A percentile compares a stretch with the other conserved stretches of the same genome.
Evolutionary conservation across 2,888 invertebrate species (phyloP).

Genomic region (Nymphalis c-album): DNA sequence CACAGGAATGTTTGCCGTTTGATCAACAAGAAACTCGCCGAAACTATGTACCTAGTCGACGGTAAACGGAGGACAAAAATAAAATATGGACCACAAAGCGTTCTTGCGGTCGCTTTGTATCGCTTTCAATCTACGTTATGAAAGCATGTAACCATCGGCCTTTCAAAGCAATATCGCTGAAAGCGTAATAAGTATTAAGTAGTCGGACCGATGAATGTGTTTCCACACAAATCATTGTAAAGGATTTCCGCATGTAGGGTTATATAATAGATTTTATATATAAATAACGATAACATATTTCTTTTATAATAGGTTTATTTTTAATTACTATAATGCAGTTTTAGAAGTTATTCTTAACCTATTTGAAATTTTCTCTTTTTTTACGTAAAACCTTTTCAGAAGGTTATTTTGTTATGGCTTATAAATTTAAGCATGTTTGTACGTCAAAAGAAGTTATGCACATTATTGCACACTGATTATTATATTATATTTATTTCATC

Average conservation of each 20-base stretch:
- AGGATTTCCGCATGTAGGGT: neutral
- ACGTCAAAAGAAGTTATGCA: no score
- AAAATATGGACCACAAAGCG: constrained; percentile 74
- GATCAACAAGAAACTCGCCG: constrained; percentile 50
- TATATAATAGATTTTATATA: neutral
- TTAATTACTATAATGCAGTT: neutral
- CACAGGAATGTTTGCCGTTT: constrained; percentile 41
- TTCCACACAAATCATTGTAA: constrained; percentile 25
- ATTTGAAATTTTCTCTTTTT: no score
- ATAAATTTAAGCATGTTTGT: no score
- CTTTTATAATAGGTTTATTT: neutral
- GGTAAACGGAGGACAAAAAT: constrained; percentile 56
- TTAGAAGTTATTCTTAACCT: no score
- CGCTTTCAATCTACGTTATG: constrained; percentile 73
- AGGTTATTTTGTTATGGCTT: no score
- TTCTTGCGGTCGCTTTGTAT: constrained; percentile 75
- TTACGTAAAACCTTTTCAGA: no score
- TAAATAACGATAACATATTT: neutral
- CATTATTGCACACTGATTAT: no score
- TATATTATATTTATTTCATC: no score
- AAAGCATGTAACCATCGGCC: constrained; percentile 66
- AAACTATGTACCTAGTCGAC: constrained; percentile 47
- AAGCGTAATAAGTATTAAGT: constrained; percentile 70
- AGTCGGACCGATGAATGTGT: constrained; percentile 29
- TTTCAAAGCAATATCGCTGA: constrained; percentile 73